Evolutionary conservation across 2,113 vertebrate genomes (phyloP).

Genomic region (Cricetomys ansorgei): DNA sequence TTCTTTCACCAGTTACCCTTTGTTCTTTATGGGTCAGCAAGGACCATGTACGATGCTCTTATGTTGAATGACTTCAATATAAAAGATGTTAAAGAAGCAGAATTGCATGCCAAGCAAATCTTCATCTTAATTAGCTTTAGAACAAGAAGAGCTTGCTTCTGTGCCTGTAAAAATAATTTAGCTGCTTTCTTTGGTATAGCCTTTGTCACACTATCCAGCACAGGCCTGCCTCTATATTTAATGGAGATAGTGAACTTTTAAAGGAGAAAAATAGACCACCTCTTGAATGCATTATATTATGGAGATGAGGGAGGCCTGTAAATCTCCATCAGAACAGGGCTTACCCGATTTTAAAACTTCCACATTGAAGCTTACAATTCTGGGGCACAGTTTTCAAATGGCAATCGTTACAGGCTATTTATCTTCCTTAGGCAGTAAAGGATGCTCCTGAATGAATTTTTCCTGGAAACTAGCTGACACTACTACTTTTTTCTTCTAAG

Average conservation of each 20-base stretch:
- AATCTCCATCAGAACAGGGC: conserved; percentile 21
- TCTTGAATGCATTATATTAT: background rate
- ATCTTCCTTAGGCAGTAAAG: conserved; percentile 45
- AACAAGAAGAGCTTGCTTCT: conserved; percentile 65
- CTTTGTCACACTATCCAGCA: background rate
- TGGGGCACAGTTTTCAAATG: conserved; percentile 45
- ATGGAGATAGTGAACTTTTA: conserved; percentile 13
- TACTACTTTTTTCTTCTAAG: background rate
- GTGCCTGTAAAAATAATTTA: conserved; percentile 47
- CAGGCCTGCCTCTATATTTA: background rate
- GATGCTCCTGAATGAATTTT: background rate
- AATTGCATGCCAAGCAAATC: conserved; percentile 70
- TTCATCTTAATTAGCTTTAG: conserved; percentile 78
- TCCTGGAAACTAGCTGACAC: background rate
- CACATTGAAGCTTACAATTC: background rate
- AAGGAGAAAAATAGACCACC: background rate
- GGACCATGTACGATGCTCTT: conserved; percentile 67
- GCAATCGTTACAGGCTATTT: conserved; percentile 26
- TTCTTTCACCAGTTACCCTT: conserved; percentile 71
- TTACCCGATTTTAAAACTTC: conserved; percentile 26
- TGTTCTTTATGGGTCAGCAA: conserved; percentile 78
- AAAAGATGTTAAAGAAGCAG: conserved; percentile 69
- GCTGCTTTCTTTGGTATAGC: background rate
- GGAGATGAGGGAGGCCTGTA: background rate
- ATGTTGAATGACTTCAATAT: conserved; percentile 63